These are phyloP conservation scores for Piscicola geometra DNA, from an alignment of 2,888 invertebrate genomes.

Conservation along the genomic window DNA sequence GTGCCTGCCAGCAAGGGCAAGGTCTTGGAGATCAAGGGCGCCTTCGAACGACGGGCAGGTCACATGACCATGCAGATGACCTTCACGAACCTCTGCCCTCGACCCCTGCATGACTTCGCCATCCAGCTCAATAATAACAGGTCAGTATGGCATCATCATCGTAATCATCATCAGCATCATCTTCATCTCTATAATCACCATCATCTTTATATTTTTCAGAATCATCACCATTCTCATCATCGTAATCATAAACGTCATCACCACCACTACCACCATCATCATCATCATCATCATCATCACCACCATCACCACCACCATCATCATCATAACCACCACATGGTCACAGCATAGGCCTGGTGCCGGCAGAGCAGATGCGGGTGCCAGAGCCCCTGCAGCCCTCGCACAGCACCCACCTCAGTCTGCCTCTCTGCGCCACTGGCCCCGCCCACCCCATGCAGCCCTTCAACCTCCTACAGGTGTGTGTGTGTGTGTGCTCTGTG, in stretches of 20 bases:
- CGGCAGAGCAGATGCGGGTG: conserved; percentile 75
- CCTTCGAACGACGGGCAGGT: conserved; percentile 73
- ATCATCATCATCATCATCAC: neutral
- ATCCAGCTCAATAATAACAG: conserved; percentile 96
- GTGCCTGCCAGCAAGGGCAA: conserved; percentile 86
- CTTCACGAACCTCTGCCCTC: conserved; percentile 95
- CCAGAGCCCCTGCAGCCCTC: conserved; percentile 72
- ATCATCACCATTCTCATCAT: conserved; percentile 1
- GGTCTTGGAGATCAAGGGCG: conserved; percentile 89
- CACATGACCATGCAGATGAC: conserved; percentile 91
- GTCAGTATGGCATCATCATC: conserved; percentile 42
- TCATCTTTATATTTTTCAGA: neutral
- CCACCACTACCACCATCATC: neutral
- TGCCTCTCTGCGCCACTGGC: conserved; percentile 76
- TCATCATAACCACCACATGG: neutral
- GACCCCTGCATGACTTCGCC: conserved; percentile 90
- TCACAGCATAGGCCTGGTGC: conserved; percentile 79
- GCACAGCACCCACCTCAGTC: conserved; percentile 70
- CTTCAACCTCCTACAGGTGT: conserved; percentile 82
- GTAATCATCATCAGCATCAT: neutral
- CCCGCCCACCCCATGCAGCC: conserved; percentile 96
- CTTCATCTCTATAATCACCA: neutral
- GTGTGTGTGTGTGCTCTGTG: neutral
- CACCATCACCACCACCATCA: neutral
- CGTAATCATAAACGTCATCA: neutral